Percentiles rank a stretch among this genome's conserved stretches.
Conservation (phyloP, 92 coral and sea anemone genomes). For the Phenganax subtilis region DNA sequence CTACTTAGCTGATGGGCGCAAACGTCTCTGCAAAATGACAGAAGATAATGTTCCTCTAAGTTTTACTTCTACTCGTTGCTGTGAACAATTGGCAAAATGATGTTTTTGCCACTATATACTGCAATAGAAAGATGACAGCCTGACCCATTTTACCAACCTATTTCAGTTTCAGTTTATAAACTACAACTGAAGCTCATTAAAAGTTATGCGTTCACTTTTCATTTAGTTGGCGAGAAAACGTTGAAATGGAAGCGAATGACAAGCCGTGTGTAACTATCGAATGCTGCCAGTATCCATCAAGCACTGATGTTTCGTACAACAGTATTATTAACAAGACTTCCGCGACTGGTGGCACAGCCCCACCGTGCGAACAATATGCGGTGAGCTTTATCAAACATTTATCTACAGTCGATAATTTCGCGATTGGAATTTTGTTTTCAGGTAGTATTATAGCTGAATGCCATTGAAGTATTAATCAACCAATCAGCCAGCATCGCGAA, state of each 20-base stretch:
- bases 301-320: slow-evolving; percentile 32
- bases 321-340: slow-evolving; percentile 18
- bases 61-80: too few species aligned
- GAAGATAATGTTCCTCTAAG: too few species aligned
- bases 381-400: slow-evolving; percentile 50
- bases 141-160: too few species aligned
- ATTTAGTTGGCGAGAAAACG: slow-evolving; percentile 30
- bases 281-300: slow-evolving; percentile 25
- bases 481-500: too few species aligned
- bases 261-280: slow-evolving; percentile 24
- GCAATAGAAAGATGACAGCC: too few species aligned
- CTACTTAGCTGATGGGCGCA: too few species aligned
- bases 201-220: neutral
- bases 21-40: too few species aligned
- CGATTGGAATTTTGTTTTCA: neutral
- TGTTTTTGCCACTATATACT: too few species aligned
- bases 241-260: slow-evolving; percentile 17
- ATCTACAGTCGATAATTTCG: neutral
- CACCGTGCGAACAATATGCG: slow-evolving; percentile 69
- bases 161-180: too few species aligned
- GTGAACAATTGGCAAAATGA: too few species aligned
- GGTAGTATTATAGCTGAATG: neutral
- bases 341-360: slow-evolving; percentile 2
- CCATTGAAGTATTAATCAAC: too few species aligned
- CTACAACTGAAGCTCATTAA: too few species aligned